These are phyloP conservation scores for Harmothoe impar DNA, from an alignment of 2,888 invertebrate genomes.

Conservation along the genomic window DNA sequence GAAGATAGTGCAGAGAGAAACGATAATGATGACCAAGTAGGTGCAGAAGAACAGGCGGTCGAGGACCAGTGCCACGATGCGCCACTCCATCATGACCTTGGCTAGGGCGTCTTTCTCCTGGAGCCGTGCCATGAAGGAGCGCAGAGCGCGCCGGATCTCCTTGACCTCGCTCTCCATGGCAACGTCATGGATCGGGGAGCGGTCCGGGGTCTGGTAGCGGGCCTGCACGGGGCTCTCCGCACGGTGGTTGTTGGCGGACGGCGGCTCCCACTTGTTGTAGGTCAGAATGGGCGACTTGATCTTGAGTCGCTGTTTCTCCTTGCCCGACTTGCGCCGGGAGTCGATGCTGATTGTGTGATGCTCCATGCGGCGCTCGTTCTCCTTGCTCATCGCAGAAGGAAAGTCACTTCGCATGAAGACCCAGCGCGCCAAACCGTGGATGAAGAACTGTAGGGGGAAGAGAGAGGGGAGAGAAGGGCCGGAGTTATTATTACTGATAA, in stretches of 20 bases:
- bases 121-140: slow-evolving; percentile 75
- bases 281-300: slow-evolving; percentile 69
- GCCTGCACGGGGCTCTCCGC: slow-evolving; percentile 65
- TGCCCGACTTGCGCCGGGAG: slow-evolving; percentile 42
- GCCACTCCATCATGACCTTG: slow-evolving; percentile 80
- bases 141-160: slow-evolving; percentile 77
- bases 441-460: slow-evolving; percentile 62
- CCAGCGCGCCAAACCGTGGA: slow-evolving; percentile 66
- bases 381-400: slow-evolving; percentile 63
- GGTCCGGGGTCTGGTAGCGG: slow-evolving; percentile 63
- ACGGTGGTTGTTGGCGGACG: slow-evolving; percentile 43
- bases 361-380: slow-evolving; percentile 48
- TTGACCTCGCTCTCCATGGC: slow-evolving; percentile 78
- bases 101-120: slow-evolving; percentile 77
- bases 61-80: slow-evolving; percentile 80
- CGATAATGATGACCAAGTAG: slow-evolving; percentile 79
- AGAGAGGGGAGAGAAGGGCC: background rate
- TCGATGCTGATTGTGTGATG: slow-evolving; percentile 47
- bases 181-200: slow-evolving; percentile 62
- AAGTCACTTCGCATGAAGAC: slow-evolving; percentile 68
- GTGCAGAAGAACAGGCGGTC: slow-evolving; percentile 82
- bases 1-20: slow-evolving; percentile 81
- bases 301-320: slow-evolving; percentile 65
- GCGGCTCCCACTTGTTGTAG: slow-evolving; percentile 71
- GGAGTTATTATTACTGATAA: no score